Evolutionary conservation across 2,888 invertebrate species (phyloP), one percentile per base, ranked within the genome.

Genomic region (Meteorus colon): DNA sequence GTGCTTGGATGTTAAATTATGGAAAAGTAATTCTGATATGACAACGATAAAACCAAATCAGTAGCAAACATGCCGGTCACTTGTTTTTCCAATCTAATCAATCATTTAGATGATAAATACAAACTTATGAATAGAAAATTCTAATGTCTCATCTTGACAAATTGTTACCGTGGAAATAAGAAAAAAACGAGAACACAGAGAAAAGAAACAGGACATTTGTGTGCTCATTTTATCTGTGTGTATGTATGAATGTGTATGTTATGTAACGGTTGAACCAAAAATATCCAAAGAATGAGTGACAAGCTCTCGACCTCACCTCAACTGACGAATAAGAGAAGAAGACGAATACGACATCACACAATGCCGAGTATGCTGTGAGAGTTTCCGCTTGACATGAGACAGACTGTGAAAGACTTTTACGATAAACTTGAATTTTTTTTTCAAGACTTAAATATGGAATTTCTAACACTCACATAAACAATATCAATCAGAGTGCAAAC

Each of bases 271-370:
- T 68, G 71, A 63, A 75, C 86, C 84, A 81, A 85, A 86, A 86
- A 86, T 86, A 86, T 79, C 74, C 67, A 27, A 37, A 71, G 80
- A 81, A 85, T 86, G 86, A 86, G 85, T 86, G 86, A 86, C 88
- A 86, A 84, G 82, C 84, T 80, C 83, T 83, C 84, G 84, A 84
- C 86, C 83, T 86, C 82, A 48, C 81, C 81, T 82, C 78, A 76
- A 70, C 80, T 77, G 80, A 80, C 83, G 76, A 78, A 77, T 78
- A 66, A 59, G 74, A 78, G 75, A 80, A 76, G 78, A 19, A 55
- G 55, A 19, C 19, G 55, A 55, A n/a, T 8, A 48, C 14, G 45
- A 45, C 48, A 48, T 48, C 70, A 80, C 78, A 79, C 74, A 67
- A 76, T 41, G 68, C 63, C 72, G n/a, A 62, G 60, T 62, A 48